These are phyloP conservation scores for Chascanopsetta lugubris DNA, from an alignment of 2,113 vertebrate genomes.

Conservation along the genomic window DNA sequence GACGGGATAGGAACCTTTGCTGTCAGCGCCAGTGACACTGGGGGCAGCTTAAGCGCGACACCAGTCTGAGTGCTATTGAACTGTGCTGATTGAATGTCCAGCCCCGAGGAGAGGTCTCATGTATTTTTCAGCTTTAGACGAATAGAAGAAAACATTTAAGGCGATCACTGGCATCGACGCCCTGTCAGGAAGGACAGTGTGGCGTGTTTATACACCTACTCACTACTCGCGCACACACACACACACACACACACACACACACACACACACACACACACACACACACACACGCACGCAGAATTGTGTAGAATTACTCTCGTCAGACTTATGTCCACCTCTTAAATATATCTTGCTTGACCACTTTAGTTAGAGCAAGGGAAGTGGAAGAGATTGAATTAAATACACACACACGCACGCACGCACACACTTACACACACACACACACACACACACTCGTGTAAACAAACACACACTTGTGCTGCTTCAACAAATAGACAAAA, in stretches of 20 bases:
- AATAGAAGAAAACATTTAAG: constrained; percentile 29
- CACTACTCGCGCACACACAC: too few relatives aligned
- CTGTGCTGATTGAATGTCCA: constrained; percentile 36
- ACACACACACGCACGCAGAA: constrained; percentile 6
- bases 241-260: constrained; percentile 5
- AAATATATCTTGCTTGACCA: constrained; percentile 33
- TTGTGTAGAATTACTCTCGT: constrained; percentile 27
- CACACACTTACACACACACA: background rate
- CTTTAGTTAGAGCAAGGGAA: constrained; percentile 26
- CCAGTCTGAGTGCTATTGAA: constrained; percentile 60
- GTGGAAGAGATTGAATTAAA: constrained; percentile 46
- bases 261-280: constrained; percentile 13
- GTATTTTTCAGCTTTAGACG: constrained; percentile 45
- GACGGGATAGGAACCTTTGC: constrained; percentile 34
- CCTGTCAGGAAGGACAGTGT: constrained; percentile 2
- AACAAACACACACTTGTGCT: background rate
- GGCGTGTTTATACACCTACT: too few relatives aligned
- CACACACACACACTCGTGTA: constrained; percentile 1
- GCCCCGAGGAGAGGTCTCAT: constrained; percentile 33
- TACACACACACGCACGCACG: constrained; percentile 2
- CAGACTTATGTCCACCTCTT: constrained; percentile 24
- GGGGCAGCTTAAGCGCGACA: constrained; percentile 52
- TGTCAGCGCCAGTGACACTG: constrained; percentile 33
- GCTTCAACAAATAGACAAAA: constrained; percentile 3
- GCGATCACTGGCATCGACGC: constrained; percentile 43